phyloP scores from a whole-genome alignment of 2,113 vertebrate genomes.

The Dicentrarchus labrax region DNA sequence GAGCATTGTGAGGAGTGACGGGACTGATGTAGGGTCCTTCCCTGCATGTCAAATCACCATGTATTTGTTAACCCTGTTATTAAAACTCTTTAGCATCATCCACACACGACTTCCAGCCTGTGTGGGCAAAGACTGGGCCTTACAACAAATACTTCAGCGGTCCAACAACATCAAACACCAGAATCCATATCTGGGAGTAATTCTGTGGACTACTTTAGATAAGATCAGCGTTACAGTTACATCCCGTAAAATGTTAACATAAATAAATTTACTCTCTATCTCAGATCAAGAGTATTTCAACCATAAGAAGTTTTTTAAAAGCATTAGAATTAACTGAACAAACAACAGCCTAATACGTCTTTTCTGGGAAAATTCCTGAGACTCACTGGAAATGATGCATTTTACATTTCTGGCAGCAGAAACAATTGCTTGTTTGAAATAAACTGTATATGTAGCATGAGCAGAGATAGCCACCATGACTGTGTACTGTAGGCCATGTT shows the following conservation, averaged over 20 bases:
- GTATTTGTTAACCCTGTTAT: slow-evolving; percentile 51
- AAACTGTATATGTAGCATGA: neutral
- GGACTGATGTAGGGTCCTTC: slow-evolving; percentile 51
- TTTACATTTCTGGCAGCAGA: slow-evolving; percentile 14
- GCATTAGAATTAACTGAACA: neutral
- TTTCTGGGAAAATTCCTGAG: slow-evolving; percentile 26
- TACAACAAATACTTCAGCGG: slow-evolving; percentile 14
- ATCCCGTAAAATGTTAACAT: slow-evolving; percentile 10
- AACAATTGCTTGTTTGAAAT: slow-evolving; percentile 16
- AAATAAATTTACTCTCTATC: slow-evolving; percentile 28
- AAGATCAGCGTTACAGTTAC: slow-evolving; percentile 6
- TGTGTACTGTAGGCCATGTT: neutral
- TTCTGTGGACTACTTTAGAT: slow-evolving; percentile 28
- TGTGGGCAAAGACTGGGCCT: slow-evolving; percentile 20
- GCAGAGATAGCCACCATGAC: neutral
- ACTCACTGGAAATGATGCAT: neutral
- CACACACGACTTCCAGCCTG: slow-evolving; percentile 23
- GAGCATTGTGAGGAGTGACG: slow-evolving; percentile 52
- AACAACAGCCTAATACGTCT: neutral
- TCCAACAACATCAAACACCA: slow-evolving; percentile 17
- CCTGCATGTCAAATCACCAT: slow-evolving; percentile 29
- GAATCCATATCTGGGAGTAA: slow-evolving; percentile 20
- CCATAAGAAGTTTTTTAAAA: slow-evolving; percentile 3
- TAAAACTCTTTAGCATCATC: slow-evolving; percentile 42
- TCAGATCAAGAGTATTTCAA: slow-evolving; percentile 26